A percentile compares a stretch with the other conserved stretches of the same genome.
These are phyloP conservation scores for Gymnopithys bicolor DNA, from an alignment of 2,797 vertebrate genomes.

Conservation along the genomic window DNA sequence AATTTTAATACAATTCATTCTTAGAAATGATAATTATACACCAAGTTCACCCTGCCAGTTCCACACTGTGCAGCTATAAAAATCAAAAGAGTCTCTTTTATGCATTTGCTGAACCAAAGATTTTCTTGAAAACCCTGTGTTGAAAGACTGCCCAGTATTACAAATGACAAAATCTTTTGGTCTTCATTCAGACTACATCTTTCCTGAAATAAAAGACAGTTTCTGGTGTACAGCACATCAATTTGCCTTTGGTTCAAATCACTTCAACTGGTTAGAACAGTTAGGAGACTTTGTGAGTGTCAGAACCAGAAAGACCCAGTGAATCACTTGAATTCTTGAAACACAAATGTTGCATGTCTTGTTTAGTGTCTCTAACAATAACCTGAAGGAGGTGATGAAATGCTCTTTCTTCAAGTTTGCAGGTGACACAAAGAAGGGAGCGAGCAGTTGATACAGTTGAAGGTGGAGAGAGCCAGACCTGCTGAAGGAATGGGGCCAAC, in stretches of 20 bases:
- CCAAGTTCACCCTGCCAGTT: not conserved
- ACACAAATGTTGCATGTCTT: not conserved
- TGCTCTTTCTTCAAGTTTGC: not conserved
- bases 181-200: not conserved
- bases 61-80: not conserved
- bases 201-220: conserved; percentile 6
- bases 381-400: not conserved
- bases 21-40: not conserved
- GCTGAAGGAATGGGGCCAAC: not conserved
- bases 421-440: not conserved
- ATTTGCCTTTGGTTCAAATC: not conserved
- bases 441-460: not conserved
- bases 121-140: conserved; percentile 29
- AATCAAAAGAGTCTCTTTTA: not conserved
- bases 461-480: not conserved
- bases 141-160: conserved; percentile 1
- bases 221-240: not conserved
- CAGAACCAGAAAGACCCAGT: not conserved
- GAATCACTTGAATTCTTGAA: not conserved
- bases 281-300: not conserved
- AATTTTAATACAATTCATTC: not conserved
- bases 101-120: conserved; percentile 6
- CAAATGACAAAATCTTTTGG: not conserved
- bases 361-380: not conserved
- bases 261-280: not conserved